Conservation (phyloP, 2,113 vertebrate species). For the Macrotis lagotis region DNA sequence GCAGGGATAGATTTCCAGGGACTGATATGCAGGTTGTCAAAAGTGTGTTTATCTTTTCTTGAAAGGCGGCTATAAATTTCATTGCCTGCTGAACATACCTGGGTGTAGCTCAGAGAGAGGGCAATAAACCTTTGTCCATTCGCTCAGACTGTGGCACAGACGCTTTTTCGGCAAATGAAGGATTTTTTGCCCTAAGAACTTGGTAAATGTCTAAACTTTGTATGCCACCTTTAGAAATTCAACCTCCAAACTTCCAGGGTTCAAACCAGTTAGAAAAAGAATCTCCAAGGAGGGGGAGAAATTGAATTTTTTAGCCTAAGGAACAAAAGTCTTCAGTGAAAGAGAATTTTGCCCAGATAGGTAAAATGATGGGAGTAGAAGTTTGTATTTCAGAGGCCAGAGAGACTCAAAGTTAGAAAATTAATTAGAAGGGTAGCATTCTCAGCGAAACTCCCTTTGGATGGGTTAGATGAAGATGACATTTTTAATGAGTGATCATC, state of each 20-base stretch:
- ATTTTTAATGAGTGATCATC: constrained; percentile 35
- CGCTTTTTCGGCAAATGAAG: neutral
- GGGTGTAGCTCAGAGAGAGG: neutral
- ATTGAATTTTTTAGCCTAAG: neutral
- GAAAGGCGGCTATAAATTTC: constrained; percentile 30
- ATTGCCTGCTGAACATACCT: neutral
- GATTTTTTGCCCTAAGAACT: neutral
- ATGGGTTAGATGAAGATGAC: neutral
- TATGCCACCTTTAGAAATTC: neutral
- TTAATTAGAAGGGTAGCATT: constrained; percentile 1
- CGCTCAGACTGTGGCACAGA: rapidly evolving
- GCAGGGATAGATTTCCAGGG: neutral
- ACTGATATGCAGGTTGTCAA: neutral
- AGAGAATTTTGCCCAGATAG: neutral
- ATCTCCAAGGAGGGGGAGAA: neutral
- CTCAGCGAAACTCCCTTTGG: neutral
- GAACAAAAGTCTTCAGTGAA: neutral
- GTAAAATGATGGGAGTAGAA: neutral
- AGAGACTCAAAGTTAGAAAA: neutral
- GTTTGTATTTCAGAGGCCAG: neutral
- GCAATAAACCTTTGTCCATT: neutral
- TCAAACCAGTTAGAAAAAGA: neutral
- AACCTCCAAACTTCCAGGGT: neutral
- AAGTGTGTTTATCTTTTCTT: neutral
- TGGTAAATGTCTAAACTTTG: constrained; percentile 17